These are phyloP conservation scores for Danio tinwini DNA, from an alignment of 2,797 vertebrate species.

Conservation along the genomic window DNA sequence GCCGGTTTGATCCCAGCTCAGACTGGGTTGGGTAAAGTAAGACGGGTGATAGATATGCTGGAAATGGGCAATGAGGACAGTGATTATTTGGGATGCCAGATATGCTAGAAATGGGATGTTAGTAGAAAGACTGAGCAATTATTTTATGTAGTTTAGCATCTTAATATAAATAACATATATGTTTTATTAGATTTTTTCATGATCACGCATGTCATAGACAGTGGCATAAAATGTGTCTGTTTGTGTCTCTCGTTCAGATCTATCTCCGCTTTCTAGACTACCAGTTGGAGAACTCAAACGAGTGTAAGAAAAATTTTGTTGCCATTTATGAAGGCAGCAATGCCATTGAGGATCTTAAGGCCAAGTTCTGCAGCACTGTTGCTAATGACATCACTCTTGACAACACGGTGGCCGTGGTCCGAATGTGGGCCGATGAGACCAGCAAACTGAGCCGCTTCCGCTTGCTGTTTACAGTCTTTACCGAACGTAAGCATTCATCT, in stretches of 20 bases:
- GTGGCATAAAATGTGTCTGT: background rate
- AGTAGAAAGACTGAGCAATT: background rate
- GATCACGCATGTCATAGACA: too few species aligned
- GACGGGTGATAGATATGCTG: too few species aligned
- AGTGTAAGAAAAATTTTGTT: conserved; percentile 96
- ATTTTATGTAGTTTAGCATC: too few species aligned
- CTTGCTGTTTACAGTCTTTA: conserved; percentile 92
- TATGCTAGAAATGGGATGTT: background rate
- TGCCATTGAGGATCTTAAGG: conserved; percentile 93
- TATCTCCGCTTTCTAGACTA: conserved; percentile 94
- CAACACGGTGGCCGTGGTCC: conserved; percentile 85
- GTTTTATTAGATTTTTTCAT: too few species aligned
- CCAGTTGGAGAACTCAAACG: conserved; percentile 96
- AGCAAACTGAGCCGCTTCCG: conserved; percentile 93
- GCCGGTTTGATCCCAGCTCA: too few species aligned
- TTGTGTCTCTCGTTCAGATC: conserved; percentile 76
- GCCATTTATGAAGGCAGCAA: conserved; percentile 95
- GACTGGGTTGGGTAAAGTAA: too few species aligned
- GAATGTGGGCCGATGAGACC: conserved; percentile 95
- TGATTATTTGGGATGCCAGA: background rate
- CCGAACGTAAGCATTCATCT: conserved; percentile 84
- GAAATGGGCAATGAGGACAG: too few species aligned
- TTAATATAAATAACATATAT: background rate
- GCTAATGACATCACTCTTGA: conserved; percentile 91
- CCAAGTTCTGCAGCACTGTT: conserved; percentile 96